Evolutionary conservation across 2,888 invertebrate species (phyloP).

Genomic region (Drosophila colorata): DNA sequence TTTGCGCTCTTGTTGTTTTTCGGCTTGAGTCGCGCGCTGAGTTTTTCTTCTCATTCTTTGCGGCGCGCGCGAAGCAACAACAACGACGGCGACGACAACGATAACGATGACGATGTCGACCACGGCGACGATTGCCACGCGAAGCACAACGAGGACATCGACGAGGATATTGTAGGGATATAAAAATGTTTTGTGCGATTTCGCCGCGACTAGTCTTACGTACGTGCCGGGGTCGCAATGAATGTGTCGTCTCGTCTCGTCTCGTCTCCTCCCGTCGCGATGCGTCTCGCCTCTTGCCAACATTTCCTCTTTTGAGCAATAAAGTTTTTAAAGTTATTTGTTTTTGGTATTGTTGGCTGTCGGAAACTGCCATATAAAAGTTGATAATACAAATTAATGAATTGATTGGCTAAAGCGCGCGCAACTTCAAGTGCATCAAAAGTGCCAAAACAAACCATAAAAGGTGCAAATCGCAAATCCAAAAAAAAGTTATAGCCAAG

Average conservation of each 20-base stretch:
- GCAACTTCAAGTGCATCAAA: constrained; percentile 11
- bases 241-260: constrained; percentile 64
- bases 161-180: constrained; percentile 76
- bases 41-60: constrained; percentile 79
- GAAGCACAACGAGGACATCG: constrained; percentile 68
- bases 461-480: neutral
- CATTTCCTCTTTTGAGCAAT: constrained; percentile 29
- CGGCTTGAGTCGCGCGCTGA: constrained; percentile 74
- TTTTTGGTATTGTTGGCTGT: constrained; percentile 29
- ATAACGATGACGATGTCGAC: constrained; percentile 59
- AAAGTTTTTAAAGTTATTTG: constrained; percentile 30
- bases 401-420: constrained; percentile 41
- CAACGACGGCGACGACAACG: constrained; percentile 53
- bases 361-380: constrained; percentile 40
- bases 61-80: constrained; percentile 72
- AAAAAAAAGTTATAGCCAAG: constrained; percentile 1
- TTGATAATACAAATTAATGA: constrained; percentile 58
- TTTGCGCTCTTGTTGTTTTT: constrained; percentile 64
- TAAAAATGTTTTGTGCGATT: constrained; percentile 84
- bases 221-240: constrained; percentile 84
- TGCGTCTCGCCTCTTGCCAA: constrained; percentile 27
- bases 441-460: neutral
- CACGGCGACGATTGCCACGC: constrained; percentile 42
- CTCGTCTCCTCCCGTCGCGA: constrained; percentile 11
- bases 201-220: constrained; percentile 83